phyloP scores from a whole-genome alignment of 2,113 vertebrate species.

The Myrmecophaga tridactyla region DNA sequence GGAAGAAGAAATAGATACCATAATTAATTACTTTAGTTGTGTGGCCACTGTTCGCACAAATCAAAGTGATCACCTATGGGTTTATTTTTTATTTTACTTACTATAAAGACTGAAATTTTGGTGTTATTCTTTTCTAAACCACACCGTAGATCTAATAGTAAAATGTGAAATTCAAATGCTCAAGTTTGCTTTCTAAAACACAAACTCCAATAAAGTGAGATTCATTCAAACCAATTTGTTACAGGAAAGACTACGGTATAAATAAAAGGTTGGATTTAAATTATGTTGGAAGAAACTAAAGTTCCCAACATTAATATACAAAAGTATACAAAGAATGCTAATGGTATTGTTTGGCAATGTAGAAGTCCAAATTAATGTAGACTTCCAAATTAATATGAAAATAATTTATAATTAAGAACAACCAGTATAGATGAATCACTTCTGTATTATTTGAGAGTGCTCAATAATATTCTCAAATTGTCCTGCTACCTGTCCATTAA shows the following conservation, averaged over 20 bases:
- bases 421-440: background rate
- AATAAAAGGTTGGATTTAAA: background rate
- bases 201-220: background rate
- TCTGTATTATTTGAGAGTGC: background rate
- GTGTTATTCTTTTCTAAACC: background rate
- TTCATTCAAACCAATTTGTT: background rate
- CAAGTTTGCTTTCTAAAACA: background rate
- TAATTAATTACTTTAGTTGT: constrained; percentile 11
- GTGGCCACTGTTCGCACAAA: background rate
- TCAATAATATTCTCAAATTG: too few relatives aligned
- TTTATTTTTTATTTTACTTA: background rate
- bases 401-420: background rate
- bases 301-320: background rate
- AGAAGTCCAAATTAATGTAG: background rate
- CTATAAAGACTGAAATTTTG: background rate
- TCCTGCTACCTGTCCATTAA: background rate
- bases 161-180: background rate
- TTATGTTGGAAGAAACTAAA: background rate
- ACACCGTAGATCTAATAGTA: background rate
- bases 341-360: background rate
- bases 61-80: background rate
- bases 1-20: background rate
- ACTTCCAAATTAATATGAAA: background rate
- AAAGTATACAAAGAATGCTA: background rate
- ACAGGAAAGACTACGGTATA: background rate